Base-by-base conservation (phyloP, 2,888 invertebrate genomes). In the Barypeithes pellucidus region DNA sequence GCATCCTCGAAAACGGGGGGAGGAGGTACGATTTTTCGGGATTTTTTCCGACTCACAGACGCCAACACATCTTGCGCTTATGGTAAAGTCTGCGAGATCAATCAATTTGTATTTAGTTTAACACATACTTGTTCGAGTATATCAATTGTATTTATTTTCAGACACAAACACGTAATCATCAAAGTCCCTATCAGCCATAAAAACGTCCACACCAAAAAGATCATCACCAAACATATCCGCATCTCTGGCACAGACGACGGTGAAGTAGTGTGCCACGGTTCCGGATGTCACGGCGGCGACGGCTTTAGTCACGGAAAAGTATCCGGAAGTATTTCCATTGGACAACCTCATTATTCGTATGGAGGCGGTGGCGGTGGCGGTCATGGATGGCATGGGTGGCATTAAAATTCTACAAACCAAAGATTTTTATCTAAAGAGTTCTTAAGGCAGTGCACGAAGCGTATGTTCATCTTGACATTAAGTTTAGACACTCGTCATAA, bases 131-230 rank as follows among this genome's bases (percentile, higher is more conserved):
- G n/a, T n/a, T n/a, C n/a, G n/a, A n/a, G n/a, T n/a, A 12, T 29
- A 33, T n/a, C 52, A 39, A 45, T 65, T 7, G 20, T 11, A 20
- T 60, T 67, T 29, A 16, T 57, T 39, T 73, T 67, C 39, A 74
- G 76, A 67, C 91, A 92, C 84, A 91, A 92, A 80, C 93, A 92
- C 81, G 92, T 94, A 76, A 88, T 94, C 80, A 93, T 94, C 83
- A 94, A 94, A 86, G 93, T 94, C 60, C 94, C 94, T 0, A 88
- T 92, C 83, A 92, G 92, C 84, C 89, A 94, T 77, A 93, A 94
- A 82, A 91, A 92, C 77, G 90, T 92, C 80, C 92, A 94, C 79
- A 93, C 93, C 81, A 94, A 93, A 67, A 93, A 93, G 82, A 94
- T 93, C 50, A 90, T 93, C 54, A 92, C 92, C 77, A 93, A 94